phyloP scores from a whole-genome alignment of 2,113 vertebrate genomes.

The Cephalopholis sonnerati region DNA sequence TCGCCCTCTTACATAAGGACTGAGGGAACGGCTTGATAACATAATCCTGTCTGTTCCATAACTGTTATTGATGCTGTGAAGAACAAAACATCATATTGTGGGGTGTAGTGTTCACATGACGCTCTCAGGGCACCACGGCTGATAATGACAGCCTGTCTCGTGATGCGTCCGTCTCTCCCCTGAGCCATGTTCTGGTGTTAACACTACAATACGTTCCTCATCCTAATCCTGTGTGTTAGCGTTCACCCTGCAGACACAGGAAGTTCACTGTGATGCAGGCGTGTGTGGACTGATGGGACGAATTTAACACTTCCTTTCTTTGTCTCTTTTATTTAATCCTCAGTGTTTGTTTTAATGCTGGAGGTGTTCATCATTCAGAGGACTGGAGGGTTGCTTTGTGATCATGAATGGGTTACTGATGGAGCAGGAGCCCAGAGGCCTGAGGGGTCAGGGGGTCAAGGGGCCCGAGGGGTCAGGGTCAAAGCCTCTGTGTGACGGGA shows the following conservation, averaged over 20 bases:
- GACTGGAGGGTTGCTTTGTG: neutral
- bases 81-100: conserved; percentile 1
- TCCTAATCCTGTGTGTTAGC: conserved; percentile 3
- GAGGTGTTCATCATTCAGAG: neutral
- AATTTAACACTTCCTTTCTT: neutral
- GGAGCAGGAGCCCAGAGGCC: no score
- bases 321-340: neutral
- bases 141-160: conserved; percentile 12
- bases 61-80: conserved; percentile 18
- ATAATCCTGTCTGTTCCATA: conserved; percentile 41
- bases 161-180: conserved; percentile 4
- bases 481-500: neutral
- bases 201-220: neutral
- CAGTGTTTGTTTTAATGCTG: neutral
- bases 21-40: conserved; percentile 31
- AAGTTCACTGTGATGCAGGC: neutral
- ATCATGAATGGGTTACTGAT: neutral
- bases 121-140: neutral
- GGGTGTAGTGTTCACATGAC: neutral
- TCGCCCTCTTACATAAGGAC: conserved; percentile 54
- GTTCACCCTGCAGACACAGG: neutral
- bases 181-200: neutral
- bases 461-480: neutral
- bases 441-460: no score
- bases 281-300: neutral